phyloP scores from a whole-genome alignment of 2,797 vertebrate species.

The Channa striata region DNA sequence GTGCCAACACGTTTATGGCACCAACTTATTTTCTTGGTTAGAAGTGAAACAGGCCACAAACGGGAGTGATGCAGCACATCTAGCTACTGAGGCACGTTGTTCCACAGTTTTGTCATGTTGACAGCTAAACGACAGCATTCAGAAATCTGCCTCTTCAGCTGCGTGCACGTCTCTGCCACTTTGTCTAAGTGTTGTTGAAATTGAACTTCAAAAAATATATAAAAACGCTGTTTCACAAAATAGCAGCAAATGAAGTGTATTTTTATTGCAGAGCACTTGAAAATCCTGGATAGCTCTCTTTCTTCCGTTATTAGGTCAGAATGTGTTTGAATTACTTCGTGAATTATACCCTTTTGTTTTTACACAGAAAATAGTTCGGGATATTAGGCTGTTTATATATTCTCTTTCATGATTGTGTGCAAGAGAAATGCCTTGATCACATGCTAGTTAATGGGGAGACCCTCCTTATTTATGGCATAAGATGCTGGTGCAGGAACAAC shows the following conservation, averaged over 20 bases:
- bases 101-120: slow-evolving; percentile 14
- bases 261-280: slow-evolving; percentile 31
- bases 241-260: slow-evolving; percentile 12
- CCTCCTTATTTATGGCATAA: slow-evolving; percentile 75
- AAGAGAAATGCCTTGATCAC: slow-evolving; percentile 80
- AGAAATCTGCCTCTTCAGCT: slow-evolving; percentile 12
- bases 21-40: slow-evolving; percentile 10
- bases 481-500: slow-evolving; percentile 76
- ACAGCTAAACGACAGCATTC: slow-evolving; percentile 14
- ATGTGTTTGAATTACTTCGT: slow-evolving; percentile 61
- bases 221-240: slow-evolving; percentile 23
- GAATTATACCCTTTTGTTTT: slow-evolving; percentile 70
- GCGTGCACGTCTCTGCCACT: slow-evolving; percentile 14
- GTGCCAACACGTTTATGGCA: slow-evolving; percentile 28
- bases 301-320: slow-evolving; percentile 63
- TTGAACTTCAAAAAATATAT: slow-evolving; percentile 21
- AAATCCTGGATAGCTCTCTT: slow-evolving; percentile 53
- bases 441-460: slow-evolving; percentile 79
- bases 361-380: slow-evolving; percentile 60
- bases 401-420: slow-evolving; percentile 83
- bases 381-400: slow-evolving; percentile 77
- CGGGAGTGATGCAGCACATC: neutral
- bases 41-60: slow-evolving; percentile 25
- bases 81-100: neutral
- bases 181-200: slow-evolving; percentile 10